Base-by-base conservation (phyloP, 2,888 invertebrate genomes). In the Drosophila gaucha region DNA sequence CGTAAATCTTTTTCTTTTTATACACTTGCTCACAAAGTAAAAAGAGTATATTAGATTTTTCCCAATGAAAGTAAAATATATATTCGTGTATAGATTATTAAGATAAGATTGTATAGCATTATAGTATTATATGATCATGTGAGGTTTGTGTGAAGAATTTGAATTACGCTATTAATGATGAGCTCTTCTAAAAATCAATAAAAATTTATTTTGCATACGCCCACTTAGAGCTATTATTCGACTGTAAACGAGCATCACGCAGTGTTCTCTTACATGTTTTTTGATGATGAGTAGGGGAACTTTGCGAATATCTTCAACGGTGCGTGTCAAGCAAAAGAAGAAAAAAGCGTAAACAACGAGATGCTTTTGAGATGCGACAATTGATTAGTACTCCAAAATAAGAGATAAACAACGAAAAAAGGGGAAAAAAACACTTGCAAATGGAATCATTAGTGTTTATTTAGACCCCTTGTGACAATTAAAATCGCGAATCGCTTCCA, bases 401-500 rank as follows among this genome's bases (percentile, higher is more conserved):
- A 14, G 6, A n/a, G n/a, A n/a, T n/a, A n/a, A n/a, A n/a, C n/a
- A n/a, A n/a, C n/a, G n/a, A n/a, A n/a, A n/a, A n/a, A n/a, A n/a
- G n/a, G n/a, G n/a, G n/a, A n/a, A n/a, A n/a, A n/a, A n/a, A n/a
- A n/a, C n/a, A n/a, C n/a, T n/a, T n/a, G n/a, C n/a, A n/a, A n/a
- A 2, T 51, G 10, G 20, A 54, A 51, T 58, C 30, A 54, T 24
- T 52, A 28, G 2, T 12, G n/a, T n/a, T 56, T 12, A 38, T 20
- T 44, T 22, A 28, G 8, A 41, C 9, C 3, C 16, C 36, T 56
- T 28, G 24, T 26, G 38, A 18, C 28, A 55, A 52, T 59, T 64
- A 49, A 50, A 43, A 18, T 41, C 36, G 38, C 52, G 68, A 74
- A 59, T 56, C 39, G 43, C 24, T 33, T 56, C 38, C 1, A 16